Conservation (phyloP, 2,113 vertebrate species). For the Oophaga pumilio region DNA sequence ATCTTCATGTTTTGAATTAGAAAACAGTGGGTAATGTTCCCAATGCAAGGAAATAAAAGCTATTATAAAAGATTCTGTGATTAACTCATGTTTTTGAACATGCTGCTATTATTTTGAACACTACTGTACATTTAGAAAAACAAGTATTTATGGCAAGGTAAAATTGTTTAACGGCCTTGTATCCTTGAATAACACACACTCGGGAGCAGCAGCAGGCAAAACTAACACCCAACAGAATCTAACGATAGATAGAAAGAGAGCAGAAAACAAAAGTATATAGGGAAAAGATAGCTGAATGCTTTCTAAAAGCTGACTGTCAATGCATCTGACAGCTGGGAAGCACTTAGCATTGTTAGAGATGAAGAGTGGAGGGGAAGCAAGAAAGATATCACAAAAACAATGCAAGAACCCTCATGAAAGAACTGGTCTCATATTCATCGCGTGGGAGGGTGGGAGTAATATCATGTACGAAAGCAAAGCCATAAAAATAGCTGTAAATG, state of each 20-base stretch:
- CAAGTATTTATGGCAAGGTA: neutral
- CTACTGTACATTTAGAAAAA: neutral
- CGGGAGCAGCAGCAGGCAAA: neutral
- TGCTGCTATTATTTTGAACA: too few relatives aligned
- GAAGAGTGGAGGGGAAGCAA: slow-evolving; percentile 1
- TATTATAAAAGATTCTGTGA: too few relatives aligned
- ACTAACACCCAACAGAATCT: neutral
- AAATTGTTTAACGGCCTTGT: neutral
- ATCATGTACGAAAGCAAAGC: neutral
- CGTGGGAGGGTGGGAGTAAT: neutral
- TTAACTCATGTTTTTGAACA: too few relatives aligned
- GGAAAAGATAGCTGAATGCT: neutral
- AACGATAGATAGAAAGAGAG: neutral
- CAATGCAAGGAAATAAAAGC: too few relatives aligned
- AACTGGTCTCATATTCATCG: neutral
- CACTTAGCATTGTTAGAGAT: slow-evolving; percentile 8
- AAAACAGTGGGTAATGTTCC: too few relatives aligned
- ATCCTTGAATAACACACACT: neutral
- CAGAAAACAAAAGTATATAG: neutral
- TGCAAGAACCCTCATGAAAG: neutral
- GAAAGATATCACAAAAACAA: slow-evolving; percentile 9
- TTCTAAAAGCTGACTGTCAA: slow-evolving; percentile 20
- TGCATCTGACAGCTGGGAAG: slow-evolving; percentile 6
- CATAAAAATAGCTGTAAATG: neutral
- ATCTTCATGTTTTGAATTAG: too few relatives aligned